Conservation (phyloP, 2,113 vertebrate genomes). For the Salminus brasiliensis region DNA sequence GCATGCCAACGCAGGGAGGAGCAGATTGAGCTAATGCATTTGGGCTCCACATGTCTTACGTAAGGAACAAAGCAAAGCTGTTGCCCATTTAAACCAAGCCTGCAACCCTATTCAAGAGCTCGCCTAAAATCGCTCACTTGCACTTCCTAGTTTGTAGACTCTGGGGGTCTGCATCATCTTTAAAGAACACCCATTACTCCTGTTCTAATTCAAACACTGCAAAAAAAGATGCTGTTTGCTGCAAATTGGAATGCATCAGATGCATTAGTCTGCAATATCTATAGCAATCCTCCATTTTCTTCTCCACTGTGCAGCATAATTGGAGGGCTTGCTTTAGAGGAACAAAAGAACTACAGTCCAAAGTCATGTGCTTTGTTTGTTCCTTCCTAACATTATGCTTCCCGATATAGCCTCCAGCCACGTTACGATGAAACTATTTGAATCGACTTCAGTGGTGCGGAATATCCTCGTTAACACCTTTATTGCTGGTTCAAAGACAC, state of each 20-base stretch:
- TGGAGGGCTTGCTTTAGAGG: background rate
- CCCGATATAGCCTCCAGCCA: constrained; percentile 19
- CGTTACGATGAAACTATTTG: background rate
- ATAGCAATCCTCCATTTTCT: constrained; percentile 12
- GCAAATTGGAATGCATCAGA: background rate
- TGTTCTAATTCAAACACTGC: background rate
- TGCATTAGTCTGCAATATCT: background rate
- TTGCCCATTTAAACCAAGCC: constrained; percentile 5
- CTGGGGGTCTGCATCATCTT: background rate
- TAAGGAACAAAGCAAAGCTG: constrained; percentile 33
- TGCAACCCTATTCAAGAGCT: background rate
- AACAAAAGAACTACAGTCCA: constrained; percentile 36
- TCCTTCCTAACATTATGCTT: constrained; percentile 25
- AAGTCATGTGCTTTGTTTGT: constrained; percentile 26
- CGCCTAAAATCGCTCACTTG: background rate
- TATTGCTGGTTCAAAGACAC: background rate
- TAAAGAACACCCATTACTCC: background rate
- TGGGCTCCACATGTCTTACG: constrained; percentile 13
- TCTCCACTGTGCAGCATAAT: background rate
- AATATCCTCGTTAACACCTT: background rate
- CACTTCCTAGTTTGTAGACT: background rate
- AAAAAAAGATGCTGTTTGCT: constrained; percentile 15
- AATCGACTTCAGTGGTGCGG: background rate
- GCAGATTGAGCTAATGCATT: constrained; percentile 24
- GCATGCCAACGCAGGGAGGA: constrained; percentile 25